These are phyloP conservation scores for Mizuhopecten yessoensis DNA, from an alignment of 1,140 invertebrate species.

Conservation along the genomic window DNA sequence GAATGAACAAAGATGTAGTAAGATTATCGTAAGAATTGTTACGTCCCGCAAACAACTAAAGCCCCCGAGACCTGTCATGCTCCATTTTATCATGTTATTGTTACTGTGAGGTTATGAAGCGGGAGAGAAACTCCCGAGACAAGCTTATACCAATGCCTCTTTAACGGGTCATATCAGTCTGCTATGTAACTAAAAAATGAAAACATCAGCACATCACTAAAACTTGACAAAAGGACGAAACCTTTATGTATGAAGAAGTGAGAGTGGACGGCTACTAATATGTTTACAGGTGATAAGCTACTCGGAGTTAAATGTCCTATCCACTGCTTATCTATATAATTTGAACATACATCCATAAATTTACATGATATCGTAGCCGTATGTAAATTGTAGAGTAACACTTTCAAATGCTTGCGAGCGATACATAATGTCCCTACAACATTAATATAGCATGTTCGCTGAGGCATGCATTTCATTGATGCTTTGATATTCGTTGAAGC, in stretches of 20 bases:
- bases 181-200: no score
- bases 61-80: no score
- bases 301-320: background rate
- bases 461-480: background rate
- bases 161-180: no score
- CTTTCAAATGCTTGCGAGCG: background rate
- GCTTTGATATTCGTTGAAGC: background rate
- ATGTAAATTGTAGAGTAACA: background rate
- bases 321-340: background rate
- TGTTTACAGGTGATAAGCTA: background rate
- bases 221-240: background rate
- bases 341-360: background rate
- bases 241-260: background rate
- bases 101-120: no score
- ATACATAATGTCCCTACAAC: background rate
- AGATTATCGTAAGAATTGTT: no score
- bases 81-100: no score
- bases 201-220: no score
- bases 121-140: no score
- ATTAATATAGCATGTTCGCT: background rate
- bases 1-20: no score
- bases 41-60: no score
- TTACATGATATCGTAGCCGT: background rate
- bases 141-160: no score
- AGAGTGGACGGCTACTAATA: background rate